Evolutionary conservation across 2,888 invertebrate genomes (phyloP), one percentile per base, ranked within the genome.

Genomic region (Plusia festucae): DNA sequence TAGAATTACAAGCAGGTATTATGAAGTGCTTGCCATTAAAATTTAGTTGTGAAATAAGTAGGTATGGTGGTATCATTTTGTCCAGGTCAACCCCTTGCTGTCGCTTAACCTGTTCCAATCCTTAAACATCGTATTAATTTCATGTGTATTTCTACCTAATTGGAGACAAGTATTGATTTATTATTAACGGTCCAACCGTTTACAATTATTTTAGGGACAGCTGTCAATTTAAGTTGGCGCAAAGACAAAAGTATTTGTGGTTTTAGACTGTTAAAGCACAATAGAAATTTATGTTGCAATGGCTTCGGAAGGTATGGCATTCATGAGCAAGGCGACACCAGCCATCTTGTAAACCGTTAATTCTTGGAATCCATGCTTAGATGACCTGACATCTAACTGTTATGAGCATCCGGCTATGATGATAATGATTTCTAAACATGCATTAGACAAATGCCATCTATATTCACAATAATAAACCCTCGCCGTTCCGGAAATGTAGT

Each of bases 1-100:
- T 66, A 57, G 73, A 75, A 73, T 73, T 66, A 60, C 44, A 75
- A 73, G 40, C 60, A 75, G 66, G 40, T 15, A 44, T 53, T 20
- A 34, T 22, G 51, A 56, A 58, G 22, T 40, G 64, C 7, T 44
- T 57, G 20, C 18, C 53, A 61, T 51, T 32, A 30, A 52, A 61
- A 53, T 57, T 18, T 16, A 60, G 16, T 40, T 40, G 40, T 40
- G 40, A n/a, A 40, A 40, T 40, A 40, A 6, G 0, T n/a, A 40
- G n/a, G 0, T n/a, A n/a, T 3, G n/a, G 6, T n/a, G n/a, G 7
- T n/a, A 1, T 5, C 9, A 30, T 30, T 9, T n/a, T 4, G 15
- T 5, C 4, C 5, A 40, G 13, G 4, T 34, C 34, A 2, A 34
- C 4, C 34, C 34, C 13, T 15, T 13, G 2, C 40, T n/a, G 40